phyloP scores from a whole-genome alignment of 1,140 invertebrate genomes.

The Ruditapes philippinarum region DNA sequence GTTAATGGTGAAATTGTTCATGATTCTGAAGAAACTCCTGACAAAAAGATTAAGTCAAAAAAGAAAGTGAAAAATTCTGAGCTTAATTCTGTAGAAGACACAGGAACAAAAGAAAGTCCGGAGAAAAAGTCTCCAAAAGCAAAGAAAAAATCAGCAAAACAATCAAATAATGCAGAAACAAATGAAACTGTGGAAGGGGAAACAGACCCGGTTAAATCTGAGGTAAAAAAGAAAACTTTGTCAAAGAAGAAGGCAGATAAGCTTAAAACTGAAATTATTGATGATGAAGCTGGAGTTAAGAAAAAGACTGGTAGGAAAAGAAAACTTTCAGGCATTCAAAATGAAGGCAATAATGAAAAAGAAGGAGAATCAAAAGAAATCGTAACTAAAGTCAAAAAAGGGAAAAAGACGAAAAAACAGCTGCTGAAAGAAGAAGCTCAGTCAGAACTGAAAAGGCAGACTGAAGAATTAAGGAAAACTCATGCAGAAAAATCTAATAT shows the following conservation, averaged over 20 bases:
- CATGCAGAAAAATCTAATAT: constrained; percentile 21
- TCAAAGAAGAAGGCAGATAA: constrained; percentile 21
- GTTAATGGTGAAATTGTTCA: constrained; percentile 44
- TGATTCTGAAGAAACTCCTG: neutral
- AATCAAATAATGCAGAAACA: constrained; percentile 1
- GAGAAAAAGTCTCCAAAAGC: constrained; percentile 48
- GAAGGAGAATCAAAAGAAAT: constrained; percentile 1
- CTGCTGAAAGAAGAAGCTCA: constrained; percentile 46
- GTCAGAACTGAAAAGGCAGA: constrained; percentile 42
- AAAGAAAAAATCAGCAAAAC: constrained; percentile 33
- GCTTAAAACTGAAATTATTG: neutral
- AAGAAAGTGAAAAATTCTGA: constrained; percentile 71
- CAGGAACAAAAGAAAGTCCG: neutral
- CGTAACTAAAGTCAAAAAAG: neutral
- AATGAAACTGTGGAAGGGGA: neutral
- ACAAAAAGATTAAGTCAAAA: constrained; percentile 58
- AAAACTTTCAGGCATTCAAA: constrained; percentile 45
- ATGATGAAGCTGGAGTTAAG: constrained; percentile 16
- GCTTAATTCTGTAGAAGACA: neutral
- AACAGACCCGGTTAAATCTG: neutral
- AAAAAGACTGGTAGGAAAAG: constrained; percentile 54
- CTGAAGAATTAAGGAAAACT: constrained; percentile 43
- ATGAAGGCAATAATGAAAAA: constrained; percentile 29
- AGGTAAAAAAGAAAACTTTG: constrained; percentile 24
- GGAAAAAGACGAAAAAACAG: constrained; percentile 42